Base-by-base conservation (phyloP, 2,888 invertebrate species). In the Drosophila prostipennis region DNA sequence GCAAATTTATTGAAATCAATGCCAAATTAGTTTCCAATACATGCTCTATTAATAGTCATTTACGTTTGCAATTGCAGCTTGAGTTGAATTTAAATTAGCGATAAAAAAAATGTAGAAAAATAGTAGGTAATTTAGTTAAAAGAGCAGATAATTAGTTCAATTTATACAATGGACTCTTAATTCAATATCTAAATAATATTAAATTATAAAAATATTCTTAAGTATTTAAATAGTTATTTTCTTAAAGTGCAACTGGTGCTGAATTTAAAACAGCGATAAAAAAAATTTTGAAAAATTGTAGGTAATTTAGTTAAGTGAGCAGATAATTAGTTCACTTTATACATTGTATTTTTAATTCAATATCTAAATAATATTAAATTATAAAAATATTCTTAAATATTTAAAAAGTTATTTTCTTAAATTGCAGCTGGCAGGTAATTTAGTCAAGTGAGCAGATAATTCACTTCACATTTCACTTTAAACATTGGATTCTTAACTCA, bases 11-110 rank as follows among this genome's bases (percentile, higher is more conserved):
- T 79, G 73, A 79, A 72, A 77, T 81, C 79, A 85, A 67, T 75
- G 71, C 65, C 43, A 85, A 87, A 87, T 78, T 80, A 84, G 85
- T 74, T 78, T 72, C 46, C 65, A 72, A 83, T 80, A 83, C 80
- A 78, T 53, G 43, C 14, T 29, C 32, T 13, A 64, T 64, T 64
- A 64, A 64, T 36, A 34, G 5, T 58, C 46, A 70, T 68, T 72
- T 64, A 67, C 52, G 54, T 42, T 34, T 43, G 72, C 54, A 72
- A 14, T 7, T 69, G 70, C 16, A 14, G 29, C 37, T 26, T 16
- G 14, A 16, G 19, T 14, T 36, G 14, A 45, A 52, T 65, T 45
- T 32, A 23, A 40, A 58, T 36, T 14, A 19, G 11, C 7, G 13
- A 16, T 29, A 14, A 23, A 53, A 23, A 53, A 13, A 13, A n/a